These are phyloP conservation scores for Patella pellucida DNA, from an alignment of 2,888 invertebrate genomes.

Conservation along the genomic window DNA sequence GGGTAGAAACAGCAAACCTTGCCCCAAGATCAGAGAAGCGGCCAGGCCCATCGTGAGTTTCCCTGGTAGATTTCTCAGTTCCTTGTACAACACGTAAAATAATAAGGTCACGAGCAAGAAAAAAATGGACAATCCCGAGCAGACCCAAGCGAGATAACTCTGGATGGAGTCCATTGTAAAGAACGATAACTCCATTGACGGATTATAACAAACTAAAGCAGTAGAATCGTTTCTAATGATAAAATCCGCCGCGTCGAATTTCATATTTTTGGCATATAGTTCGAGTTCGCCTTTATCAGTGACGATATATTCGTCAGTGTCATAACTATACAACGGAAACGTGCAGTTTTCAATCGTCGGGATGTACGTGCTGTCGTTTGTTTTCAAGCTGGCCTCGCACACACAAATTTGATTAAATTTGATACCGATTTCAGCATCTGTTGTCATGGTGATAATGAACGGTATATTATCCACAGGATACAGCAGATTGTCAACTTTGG, in stretches of 20 bases:
- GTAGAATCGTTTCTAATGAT: not conserved
- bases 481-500: not conserved
- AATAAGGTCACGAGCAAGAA: not conserved
- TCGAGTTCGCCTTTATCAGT: not conserved
- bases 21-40: not conserved
- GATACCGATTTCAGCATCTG: too few species aligned
- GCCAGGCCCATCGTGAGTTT: not conserved
- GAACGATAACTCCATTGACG: not conserved
- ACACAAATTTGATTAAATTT: constrained; percentile 2
- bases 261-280: not conserved
- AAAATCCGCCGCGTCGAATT: not conserved
- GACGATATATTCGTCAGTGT: not conserved
- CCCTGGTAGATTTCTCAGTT: not conserved
- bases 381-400: not conserved
- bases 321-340: not conserved
- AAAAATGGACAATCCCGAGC: not conserved
- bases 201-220: not conserved
- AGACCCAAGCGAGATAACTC: not conserved
- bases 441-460: not conserved
- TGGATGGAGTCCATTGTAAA: not conserved
- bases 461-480: not conserved
- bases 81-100: not conserved
- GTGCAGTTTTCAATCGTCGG: not conserved
- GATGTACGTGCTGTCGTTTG: not conserved
- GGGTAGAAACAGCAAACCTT: not conserved